Percentiles rank a stretch among this genome's conserved stretches.
These are phyloP conservation scores for Nezara viridula DNA, from an alignment of 2,888 invertebrate species.

Conservation along the genomic window DNA sequence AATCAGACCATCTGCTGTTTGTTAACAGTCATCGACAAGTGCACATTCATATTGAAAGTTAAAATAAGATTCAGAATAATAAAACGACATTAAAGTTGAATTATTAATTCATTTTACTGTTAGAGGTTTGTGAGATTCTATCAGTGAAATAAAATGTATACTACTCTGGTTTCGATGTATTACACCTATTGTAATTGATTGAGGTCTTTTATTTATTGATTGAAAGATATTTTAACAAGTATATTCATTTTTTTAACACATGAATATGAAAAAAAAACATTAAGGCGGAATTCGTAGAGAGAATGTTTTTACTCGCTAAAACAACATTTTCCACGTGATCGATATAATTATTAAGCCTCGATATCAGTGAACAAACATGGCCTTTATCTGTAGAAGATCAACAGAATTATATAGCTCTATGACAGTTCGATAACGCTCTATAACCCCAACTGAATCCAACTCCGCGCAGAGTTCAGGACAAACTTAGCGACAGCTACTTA, in stretches of 20 bases:
- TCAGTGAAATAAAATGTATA: no score
- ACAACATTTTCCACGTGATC: not conserved
- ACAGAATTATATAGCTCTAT: not conserved
- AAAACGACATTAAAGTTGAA: no score
- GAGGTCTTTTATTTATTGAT: no score
- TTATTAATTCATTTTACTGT: no score
- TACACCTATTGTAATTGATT: no score
- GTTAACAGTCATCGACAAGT: no score
- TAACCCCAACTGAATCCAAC: not conserved
- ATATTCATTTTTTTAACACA: no score
- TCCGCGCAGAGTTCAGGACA: not conserved
- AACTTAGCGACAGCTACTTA: not conserved
- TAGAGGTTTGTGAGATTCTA: no score
- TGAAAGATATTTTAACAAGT: not conserved
- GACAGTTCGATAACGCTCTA: not conserved
- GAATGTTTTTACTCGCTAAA: not conserved
- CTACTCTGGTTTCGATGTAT: no score
- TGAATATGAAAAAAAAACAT: not conserved
- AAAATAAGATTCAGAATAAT: no score
- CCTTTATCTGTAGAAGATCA: not conserved
- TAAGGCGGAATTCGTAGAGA: not conserved
- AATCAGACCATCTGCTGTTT: no score
- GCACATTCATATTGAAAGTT: no score
- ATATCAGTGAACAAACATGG: not conserved
- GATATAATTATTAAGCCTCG: conserved; percentile 2